Percentiles rank a stretch among this genome's conserved stretches.
Conservation (phyloP, 2,888 invertebrate genomes). For the Rhagophthalmus giganteus region DNA sequence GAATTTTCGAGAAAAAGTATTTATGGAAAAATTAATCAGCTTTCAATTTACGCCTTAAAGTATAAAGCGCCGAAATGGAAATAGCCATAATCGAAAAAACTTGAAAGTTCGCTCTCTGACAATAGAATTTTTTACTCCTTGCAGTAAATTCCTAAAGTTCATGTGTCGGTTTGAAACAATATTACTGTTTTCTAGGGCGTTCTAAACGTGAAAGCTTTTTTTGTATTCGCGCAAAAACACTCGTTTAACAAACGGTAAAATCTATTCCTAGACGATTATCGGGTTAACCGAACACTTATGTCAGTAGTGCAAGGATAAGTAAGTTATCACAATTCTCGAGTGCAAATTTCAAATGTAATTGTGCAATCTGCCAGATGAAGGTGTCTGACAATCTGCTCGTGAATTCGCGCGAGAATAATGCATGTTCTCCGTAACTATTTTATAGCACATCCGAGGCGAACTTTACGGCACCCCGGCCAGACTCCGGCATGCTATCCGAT, state of each 20-base stretch:
- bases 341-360: constrained; percentile 26
- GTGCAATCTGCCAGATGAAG: constrained; percentile 24
- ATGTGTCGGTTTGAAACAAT: constrained; percentile 20
- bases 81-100: too few relatives aligned
- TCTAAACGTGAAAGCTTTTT: constrained; percentile 20
- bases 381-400: constrained; percentile 26
- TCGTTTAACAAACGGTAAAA: neutral
- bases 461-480: constrained; percentile 30
- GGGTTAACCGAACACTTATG: too few relatives aligned
- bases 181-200: constrained; percentile 10
- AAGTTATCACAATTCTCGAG: constrained; percentile 18
- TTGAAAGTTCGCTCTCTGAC: too few relatives aligned
- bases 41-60: too few relatives aligned
- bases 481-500: constrained; percentile 26
- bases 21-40: too few relatives aligned
- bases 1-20: too few relatives aligned
- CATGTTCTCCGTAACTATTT: constrained; percentile 32
- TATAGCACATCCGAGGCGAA: constrained; percentile 33
- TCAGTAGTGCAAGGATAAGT: constrained; percentile 17
- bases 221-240: constrained; percentile 12
- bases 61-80: too few relatives aligned
- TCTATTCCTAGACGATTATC: neutral
- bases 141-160: constrained; percentile 12
- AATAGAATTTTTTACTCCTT: constrained; percentile 3
- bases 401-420: constrained; percentile 31